Base-by-base conservation (phyloP, 2,797 vertebrate species). In the Acanthornis magna region DNA sequence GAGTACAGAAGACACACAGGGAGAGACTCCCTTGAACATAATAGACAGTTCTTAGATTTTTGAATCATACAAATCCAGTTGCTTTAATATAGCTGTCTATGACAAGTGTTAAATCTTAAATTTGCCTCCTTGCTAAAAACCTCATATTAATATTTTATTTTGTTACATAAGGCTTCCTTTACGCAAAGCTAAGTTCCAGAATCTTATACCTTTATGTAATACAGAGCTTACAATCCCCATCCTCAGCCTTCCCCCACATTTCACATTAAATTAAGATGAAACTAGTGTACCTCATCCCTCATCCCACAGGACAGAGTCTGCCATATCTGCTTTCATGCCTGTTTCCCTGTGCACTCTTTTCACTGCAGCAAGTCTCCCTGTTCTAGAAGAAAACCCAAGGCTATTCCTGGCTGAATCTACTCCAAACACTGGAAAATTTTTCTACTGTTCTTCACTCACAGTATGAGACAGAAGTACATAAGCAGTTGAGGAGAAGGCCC, bases 141-240 rank as follows among this genome's bases (percentile, higher is more conserved):
- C 62, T 63, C 32, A 25, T 34, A 40, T 89, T 88, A 88, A 88
- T 92, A 82, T 88, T 95, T 94, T 72, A 90, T 88, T 89, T 74
- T 76, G 76, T 95, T 95, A 93, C 58, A 79, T 94, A 96, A 95
- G 7, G 21, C 67, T 89, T 88, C 80, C 62, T 85, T 84, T 58
- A 81, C 0, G 7, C 67, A 79, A 62, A 87, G 48, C 22, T 57
- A 54, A 67, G 17, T 76, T 86, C 73, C 87, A 92, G 63, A 86
- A 82, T 86, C 76, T 84, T 63, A 78, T 11, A 73, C 36, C 42
- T 93, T 95, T 89, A 85, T 30, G 48, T 91, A 93, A 96, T 5
- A 79, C 22, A 67, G 38, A 70, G 20, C 30, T 95, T 78, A 78
- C 22, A 91, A 66, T 40, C 36, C 43, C 63, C 32, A 60, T 86